phyloP scores from a whole-genome alignment of 2,888 invertebrate species.

The Hirtodrosophila confusa region DNA sequence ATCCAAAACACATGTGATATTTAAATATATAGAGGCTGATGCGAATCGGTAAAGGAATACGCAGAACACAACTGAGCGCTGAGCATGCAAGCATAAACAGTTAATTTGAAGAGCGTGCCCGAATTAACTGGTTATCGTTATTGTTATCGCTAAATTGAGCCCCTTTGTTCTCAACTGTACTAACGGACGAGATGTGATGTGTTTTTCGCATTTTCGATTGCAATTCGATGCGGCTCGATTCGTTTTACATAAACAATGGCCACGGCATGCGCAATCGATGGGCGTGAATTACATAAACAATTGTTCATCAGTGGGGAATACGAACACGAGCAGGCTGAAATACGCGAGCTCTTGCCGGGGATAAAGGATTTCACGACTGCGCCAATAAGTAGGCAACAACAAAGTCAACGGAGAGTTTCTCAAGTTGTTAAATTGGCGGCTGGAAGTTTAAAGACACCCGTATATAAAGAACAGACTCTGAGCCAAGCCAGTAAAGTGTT shows the following conservation, averaged over 20 bases:
- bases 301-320: background rate
- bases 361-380: background rate
- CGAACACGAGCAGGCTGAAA: background rate
- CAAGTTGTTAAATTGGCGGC: too few relatives aligned
- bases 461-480: too few relatives aligned
- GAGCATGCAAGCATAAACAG: background rate
- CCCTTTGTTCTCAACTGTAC: background rate
- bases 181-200: background rate
- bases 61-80: too few relatives aligned
- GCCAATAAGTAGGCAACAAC: slow-evolving; percentile 27
- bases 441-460: too few relatives aligned
- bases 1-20: too few relatives aligned
- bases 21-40: too few relatives aligned
- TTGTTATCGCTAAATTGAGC: slow-evolving; percentile 1
- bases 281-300: too few relatives aligned
- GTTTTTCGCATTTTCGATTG: background rate
- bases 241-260: background rate
- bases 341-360: background rate
- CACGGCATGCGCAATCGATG: background rate
- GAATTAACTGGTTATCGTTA: background rate
- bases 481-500: too few relatives aligned
- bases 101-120: background rate
- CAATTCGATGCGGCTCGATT: slow-evolving; percentile 1
- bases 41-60: too few relatives aligned
- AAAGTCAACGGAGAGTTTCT: background rate